A percentile compares a stretch with the other conserved stretches of the same genome.
Evolutionary conservation across 2,888 invertebrate species (phyloP).

Genomic region (Rhamnusium bicolor): DNA sequence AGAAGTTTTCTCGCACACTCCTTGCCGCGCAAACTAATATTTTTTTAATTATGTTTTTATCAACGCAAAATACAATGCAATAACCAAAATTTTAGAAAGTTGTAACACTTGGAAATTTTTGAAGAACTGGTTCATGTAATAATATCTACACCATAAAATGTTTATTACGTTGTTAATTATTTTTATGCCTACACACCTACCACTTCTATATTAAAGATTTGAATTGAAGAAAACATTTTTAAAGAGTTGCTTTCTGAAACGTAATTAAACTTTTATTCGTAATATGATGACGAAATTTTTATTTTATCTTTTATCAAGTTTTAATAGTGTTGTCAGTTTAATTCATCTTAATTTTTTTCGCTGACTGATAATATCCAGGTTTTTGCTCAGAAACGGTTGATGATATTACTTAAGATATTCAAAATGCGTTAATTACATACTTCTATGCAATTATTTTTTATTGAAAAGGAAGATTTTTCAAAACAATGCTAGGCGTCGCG

Average conservation of each 20-base stretch:
- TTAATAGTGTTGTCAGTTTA: no score
- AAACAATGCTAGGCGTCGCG: no score
- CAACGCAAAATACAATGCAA: not conserved
- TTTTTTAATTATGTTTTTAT: constrained; percentile 3
- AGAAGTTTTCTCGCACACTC: not conserved
- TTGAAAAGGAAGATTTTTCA: no score
- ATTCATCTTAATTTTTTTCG: no score
- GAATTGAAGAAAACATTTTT: not conserved
- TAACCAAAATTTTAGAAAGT: constrained; percentile 7
- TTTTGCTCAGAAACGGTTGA: no score
- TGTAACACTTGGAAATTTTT: not conserved
- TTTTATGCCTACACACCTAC: not conserved
- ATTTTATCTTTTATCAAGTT: not conserved
- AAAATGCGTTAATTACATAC: no score
- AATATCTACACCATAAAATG: not conserved
- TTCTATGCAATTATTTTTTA: no score
- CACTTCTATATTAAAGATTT: not conserved
- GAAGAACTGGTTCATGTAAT: not conserved
- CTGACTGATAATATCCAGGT: no score
- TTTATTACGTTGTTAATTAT: constrained; percentile 2
- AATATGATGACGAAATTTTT: not conserved
- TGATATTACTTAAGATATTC: no score
- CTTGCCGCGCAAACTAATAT: not conserved
- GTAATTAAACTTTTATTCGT: not conserved
- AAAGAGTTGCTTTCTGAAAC: not conserved